These are phyloP conservation scores for Norana najaformis DNA, from an alignment of 2,888 invertebrate genomes.

Conservation along the genomic window DNA sequence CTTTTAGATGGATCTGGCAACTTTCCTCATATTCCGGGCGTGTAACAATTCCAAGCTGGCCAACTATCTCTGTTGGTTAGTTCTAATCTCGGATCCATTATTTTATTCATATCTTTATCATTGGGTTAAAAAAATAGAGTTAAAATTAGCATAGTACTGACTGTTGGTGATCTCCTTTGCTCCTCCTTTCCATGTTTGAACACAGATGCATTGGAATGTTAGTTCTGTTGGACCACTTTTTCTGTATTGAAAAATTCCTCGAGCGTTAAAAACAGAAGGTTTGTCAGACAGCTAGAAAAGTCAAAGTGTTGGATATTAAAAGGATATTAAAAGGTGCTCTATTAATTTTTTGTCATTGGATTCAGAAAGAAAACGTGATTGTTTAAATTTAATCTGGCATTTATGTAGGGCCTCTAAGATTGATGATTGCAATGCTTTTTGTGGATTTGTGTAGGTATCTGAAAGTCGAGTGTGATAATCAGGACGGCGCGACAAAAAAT, in stretches of 20 bases:
- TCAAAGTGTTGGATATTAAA: too few relatives aligned
- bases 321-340: too few relatives aligned
- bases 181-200: too few relatives aligned
- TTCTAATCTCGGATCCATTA: background rate
- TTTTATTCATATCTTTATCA: background rate
- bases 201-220: too few relatives aligned
- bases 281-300: too few relatives aligned
- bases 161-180: background rate
- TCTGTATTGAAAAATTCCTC: too few relatives aligned
- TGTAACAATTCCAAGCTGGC: slow-evolving; percentile 85
- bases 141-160: background rate
- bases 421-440: background rate
- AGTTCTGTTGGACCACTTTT: too few relatives aligned
- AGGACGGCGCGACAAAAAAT: slow-evolving; percentile 69
- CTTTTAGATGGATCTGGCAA: slow-evolving; percentile 74
- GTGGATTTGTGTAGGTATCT: slow-evolving; percentile 54
- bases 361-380: too few relatives aligned
- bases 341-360: too few relatives aligned
- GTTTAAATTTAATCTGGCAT: too few relatives aligned
- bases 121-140: background rate
- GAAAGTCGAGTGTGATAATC: slow-evolving; percentile 86
- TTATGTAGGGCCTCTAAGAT: too few relatives aligned
- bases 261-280: too few relatives aligned
- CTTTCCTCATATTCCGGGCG: slow-evolving; percentile 86
- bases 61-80: slow-evolving; percentile 95